Conservation (phyloP, 2,888 invertebrate species). For the Candidula unifasciata region DNA sequence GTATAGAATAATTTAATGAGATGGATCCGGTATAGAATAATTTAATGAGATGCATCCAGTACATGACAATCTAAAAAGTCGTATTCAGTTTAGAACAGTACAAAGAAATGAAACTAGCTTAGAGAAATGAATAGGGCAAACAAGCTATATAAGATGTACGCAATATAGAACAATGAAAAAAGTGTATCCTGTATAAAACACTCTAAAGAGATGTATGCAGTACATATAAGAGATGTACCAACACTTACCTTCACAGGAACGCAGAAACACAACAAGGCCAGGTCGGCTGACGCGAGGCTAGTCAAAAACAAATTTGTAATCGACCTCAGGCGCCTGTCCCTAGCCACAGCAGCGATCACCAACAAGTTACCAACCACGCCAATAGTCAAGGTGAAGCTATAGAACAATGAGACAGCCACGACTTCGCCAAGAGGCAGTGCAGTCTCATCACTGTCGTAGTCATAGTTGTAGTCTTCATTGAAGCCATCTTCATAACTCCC, state of each 20-base stretch:
- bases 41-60: too few relatives aligned
- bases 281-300: constrained; percentile 51
- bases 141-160: too few relatives aligned
- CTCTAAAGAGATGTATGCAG: too few relatives aligned
- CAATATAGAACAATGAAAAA: too few relatives aligned
- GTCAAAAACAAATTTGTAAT: constrained; percentile 55
- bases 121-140: too few relatives aligned
- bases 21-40: too few relatives aligned
- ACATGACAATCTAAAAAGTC: too few relatives aligned
- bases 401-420: constrained; percentile 51
- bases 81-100: too few relatives aligned
- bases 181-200: too few relatives aligned
- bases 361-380: constrained; percentile 47
- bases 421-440: constrained; percentile 47
- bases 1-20: too few relatives aligned
- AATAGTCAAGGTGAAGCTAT: constrained; percentile 50
- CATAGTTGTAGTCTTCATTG: constrained; percentile 49
- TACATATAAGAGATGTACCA: not conserved
- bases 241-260: constrained; percentile 54
- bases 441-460: constrained; percentile 16
- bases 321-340: constrained; percentile 50
- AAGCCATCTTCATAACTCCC: not conserved
- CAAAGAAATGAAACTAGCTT: too few relatives aligned
- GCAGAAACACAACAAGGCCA: constrained; percentile 48
- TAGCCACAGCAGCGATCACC: constrained; percentile 51